phyloP scores from a whole-genome alignment of 2,888 invertebrate species.

The Neria commutata region DNA sequence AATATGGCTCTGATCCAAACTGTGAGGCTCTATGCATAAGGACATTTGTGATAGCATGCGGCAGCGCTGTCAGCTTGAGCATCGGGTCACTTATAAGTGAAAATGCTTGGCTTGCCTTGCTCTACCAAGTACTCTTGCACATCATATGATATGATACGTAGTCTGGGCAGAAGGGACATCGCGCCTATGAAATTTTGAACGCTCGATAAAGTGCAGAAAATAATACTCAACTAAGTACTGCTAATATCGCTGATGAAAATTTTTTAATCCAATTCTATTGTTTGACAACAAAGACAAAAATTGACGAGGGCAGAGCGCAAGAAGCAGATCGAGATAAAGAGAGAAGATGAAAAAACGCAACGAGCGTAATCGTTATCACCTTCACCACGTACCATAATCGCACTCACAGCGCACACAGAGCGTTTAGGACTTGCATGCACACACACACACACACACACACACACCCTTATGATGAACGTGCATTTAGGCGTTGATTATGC shows the following conservation, averaged over 20 bases:
- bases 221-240: conserved; percentile 17
- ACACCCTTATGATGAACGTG: not conserved
- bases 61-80: no score
- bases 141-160: no score
- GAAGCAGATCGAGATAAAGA: not conserved
- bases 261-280: conserved; percentile 53
- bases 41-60: no score
- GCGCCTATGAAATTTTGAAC: conserved; percentile 1
- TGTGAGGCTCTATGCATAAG: no score
- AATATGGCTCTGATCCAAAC: no score
- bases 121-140: no score
- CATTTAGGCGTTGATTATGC: not conserved
- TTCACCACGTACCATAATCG: conserved; percentile 35
- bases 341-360: conserved; percentile 25
- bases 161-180: no score
- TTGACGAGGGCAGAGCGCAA: not conserved
- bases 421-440: not conserved
- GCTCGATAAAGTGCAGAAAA: conserved; percentile 28
- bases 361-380: conserved; percentile 41
- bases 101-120: no score
- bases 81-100: no score
- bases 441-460: not conserved
- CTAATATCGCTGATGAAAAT: conserved; percentile 34
- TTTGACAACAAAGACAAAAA: conserved; percentile 27
- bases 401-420: conserved; percentile 1